These are phyloP conservation scores for Erythrocercus mccallii DNA, from an alignment of 2,113 vertebrate species.

Conservation along the genomic window DNA sequence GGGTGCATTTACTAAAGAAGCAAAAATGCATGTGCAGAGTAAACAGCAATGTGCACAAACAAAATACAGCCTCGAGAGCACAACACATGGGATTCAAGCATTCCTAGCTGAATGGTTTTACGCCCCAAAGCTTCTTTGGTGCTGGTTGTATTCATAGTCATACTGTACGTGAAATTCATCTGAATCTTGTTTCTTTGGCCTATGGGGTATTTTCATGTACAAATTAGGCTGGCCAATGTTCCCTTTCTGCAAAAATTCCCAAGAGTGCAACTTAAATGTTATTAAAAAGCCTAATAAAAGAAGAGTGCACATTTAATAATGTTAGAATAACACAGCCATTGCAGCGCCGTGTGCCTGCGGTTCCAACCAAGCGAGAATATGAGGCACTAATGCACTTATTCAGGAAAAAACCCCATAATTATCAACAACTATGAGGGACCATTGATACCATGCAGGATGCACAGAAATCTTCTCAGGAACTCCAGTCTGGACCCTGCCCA, in stretches of 20 bases:
- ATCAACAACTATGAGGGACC: conserved; percentile 50
- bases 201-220: conserved; percentile 78
- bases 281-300: conserved; percentile 83
- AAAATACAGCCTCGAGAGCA: neutral
- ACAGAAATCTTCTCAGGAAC: neutral
- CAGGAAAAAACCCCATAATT: conserved; percentile 47
- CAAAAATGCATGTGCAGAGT: neutral
- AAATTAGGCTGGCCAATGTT: conserved; percentile 80
- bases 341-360: conserved; percentile 47
- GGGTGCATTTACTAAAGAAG: neutral
- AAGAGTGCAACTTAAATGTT: conserved; percentile 78
- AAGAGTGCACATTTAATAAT: conserved; percentile 80
- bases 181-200: conserved; percentile 77
- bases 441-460: conserved; percentile 4
- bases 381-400: conserved; percentile 57
- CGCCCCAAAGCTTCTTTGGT: conserved; percentile 5
- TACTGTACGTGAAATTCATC: conserved; percentile 65
- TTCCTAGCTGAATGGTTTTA: neutral
- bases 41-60: neutral
- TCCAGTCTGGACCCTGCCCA: neutral
- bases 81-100: neutral
- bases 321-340: conserved; percentile 72
- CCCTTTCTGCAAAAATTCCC: conserved; percentile 75
- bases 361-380: conserved; percentile 59
- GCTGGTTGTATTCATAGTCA: conserved; percentile 6